phyloP scores from a whole-genome alignment of 2,888 invertebrate species.

The Sphaerophoria taeniata region DNA sequence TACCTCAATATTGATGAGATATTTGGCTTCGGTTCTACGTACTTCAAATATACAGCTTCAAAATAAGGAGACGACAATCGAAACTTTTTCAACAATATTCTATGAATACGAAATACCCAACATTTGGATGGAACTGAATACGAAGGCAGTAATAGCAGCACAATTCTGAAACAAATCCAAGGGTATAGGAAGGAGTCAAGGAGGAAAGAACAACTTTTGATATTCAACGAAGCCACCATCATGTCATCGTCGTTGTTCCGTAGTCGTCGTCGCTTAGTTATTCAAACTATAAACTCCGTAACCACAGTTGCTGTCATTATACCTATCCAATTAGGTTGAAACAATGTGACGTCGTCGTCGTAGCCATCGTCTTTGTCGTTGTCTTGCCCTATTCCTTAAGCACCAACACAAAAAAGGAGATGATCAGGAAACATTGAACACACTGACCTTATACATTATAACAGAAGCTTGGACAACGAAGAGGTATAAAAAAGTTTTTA shows the following conservation, averaged over 20 bases:
- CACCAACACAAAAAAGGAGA: conserved; percentile 13
- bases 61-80: conserved; percentile 38
- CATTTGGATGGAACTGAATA: not conserved
- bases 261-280: conserved; percentile 28
- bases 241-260: not conserved
- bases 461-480: not conserved
- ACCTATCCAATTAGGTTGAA: conserved; percentile 72
- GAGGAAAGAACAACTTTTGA: conserved; percentile 35
- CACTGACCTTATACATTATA: conserved; percentile 34
- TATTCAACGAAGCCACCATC: conserved; percentile 8
- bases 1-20: conserved; percentile 16
- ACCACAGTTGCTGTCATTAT: conserved; percentile 70
- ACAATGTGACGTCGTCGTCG: conserved; percentile 63
- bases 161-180: conserved; percentile 19
- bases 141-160: conserved; percentile 3
- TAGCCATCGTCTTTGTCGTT: not conserved
- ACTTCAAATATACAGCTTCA: conserved; percentile 10
- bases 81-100: conserved; percentile 38
- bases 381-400: not conserved
- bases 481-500: conserved; percentile 44
- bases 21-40: conserved; percentile 20
- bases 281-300: conserved; percentile 40
- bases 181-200: conserved; percentile 17
- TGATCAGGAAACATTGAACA: conserved; percentile 44
- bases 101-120: conserved; percentile 33